phyloP scores from a whole-genome alignment of 1,140 invertebrate genomes.

The Drosophila miranda region DNA sequence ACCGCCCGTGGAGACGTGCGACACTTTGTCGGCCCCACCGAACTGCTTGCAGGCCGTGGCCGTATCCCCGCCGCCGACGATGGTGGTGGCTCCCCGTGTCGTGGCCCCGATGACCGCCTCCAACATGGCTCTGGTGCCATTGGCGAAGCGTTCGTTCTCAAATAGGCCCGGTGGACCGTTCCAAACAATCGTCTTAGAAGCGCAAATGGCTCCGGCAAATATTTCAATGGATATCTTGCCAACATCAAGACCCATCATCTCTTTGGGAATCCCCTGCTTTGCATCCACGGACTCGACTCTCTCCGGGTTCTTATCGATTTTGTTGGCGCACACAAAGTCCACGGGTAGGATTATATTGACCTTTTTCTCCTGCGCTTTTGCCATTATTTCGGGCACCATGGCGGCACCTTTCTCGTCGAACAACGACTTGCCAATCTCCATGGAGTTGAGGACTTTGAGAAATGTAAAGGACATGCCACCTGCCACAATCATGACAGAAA shows the following conservation, averaged over 20 bases:
- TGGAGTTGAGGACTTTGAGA: constrained; percentile 94
- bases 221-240: constrained; percentile 91
- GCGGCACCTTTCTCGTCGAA: constrained; percentile 97
- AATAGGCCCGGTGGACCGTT: constrained; percentile 99
- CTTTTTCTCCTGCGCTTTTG: constrained; percentile 95
- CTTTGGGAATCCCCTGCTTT: constrained; percentile 92
- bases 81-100: constrained; percentile 89
- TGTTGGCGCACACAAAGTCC: constrained; percentile 97
- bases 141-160: constrained; percentile 96
- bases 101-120: constrained; percentile 96
- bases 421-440: constrained; percentile 97
- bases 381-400: constrained; percentile 94
- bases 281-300: constrained; percentile 88
- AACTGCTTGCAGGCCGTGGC: constrained; percentile 98
- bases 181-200: constrained; percentile 98
- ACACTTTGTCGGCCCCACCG: constrained; percentile 97
- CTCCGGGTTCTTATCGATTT: constrained; percentile 95
- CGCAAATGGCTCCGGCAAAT: constrained; percentile 90
- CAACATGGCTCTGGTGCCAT: constrained; percentile 96
- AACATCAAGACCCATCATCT: constrained; percentile 96
- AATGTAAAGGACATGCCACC: constrained; percentile 99
- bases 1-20: constrained; percentile 99
- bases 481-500: constrained; percentile 99
- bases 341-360: constrained; percentile 97
- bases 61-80: constrained; percentile 98